phyloP scores from a whole-genome alignment of 1,140 invertebrate species.

The Spodoptera frugiperda region DNA sequence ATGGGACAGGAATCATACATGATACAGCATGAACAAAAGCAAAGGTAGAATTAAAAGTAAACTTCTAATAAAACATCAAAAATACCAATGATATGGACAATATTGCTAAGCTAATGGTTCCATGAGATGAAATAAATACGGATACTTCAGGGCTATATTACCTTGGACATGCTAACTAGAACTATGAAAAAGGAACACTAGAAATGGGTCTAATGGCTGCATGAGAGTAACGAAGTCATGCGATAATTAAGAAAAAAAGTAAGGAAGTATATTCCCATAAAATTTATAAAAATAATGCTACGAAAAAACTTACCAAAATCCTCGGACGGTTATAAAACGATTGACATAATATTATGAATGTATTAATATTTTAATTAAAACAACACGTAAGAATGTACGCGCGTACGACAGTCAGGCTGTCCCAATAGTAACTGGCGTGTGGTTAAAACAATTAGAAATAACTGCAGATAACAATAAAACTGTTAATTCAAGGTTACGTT shows the following conservation, averaged over 20 bases:
- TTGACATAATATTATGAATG: constrained; percentile 27
- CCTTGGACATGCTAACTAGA: constrained; percentile 53
- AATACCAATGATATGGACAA: constrained; percentile 42
- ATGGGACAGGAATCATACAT: constrained; percentile 52
- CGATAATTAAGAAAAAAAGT: constrained; percentile 53
- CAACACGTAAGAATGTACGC: constrained; percentile 24
- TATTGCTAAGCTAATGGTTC: constrained; percentile 45
- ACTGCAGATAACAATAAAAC: constrained; percentile 55
- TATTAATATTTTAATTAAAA: constrained; percentile 31
- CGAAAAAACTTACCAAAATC: constrained; percentile 60
- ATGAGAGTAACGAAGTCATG: constrained; percentile 60
- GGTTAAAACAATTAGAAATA: constrained; percentile 52
- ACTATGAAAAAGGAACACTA: constrained; percentile 38
- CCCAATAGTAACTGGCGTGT: constrained; percentile 57
- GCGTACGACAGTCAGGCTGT: constrained; percentile 33
- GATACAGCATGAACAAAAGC: constrained; percentile 51
- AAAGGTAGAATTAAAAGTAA: constrained; percentile 45
- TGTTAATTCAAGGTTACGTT: constrained; percentile 64
- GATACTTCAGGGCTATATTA: constrained; percentile 52
- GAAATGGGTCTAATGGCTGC: constrained; percentile 43
- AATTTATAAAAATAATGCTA: constrained; percentile 43
- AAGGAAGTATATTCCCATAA: background rate
- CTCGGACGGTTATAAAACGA: constrained; percentile 48
- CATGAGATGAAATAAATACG: constrained; percentile 51
- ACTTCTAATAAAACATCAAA: constrained; percentile 42